Base-by-base conservation (phyloP, 2,113 vertebrate species). In the Eleginops maclovinus region DNA sequence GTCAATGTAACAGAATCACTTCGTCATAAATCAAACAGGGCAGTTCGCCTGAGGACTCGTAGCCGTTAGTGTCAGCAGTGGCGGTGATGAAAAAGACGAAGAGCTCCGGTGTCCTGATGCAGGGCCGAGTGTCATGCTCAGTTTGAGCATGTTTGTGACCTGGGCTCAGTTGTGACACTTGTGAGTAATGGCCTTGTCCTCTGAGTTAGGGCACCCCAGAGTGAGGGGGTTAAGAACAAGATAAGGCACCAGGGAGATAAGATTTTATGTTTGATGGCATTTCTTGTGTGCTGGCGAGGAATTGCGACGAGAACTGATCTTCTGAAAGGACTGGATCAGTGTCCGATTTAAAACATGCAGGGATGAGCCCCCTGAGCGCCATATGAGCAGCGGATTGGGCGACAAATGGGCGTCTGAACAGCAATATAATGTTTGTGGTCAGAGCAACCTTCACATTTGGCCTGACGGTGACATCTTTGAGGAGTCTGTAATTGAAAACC, bases 401-500 rank as follows among this genome's bases (percentile, higher is more conserved):
- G 73, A 84, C 75, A 82, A 71, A 86, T 73, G 49, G 40, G 59
- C 72, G 66, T 84, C 63, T 80, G 76, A 80, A 71, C 67, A 69
- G 56, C 59, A 79, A 75, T 75, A 54, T 83, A 72, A 79, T 64
- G 72, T 63, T 69, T 76, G 85, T 2, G 76, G 85, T 72, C 56
- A 55, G 64, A 59, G 76, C 64, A 89, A 82, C 75, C 89, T 80
- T 60, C 83, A 89, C 79, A 55, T 73, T 72, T 82, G 82, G 82
- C 62, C 26, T 72, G 44, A 84, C 65, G 90, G 28, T 85, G 87
- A 92, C 89, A 92, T 83, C 85, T 88, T 77, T 69, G 87, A 89
- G 81, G 83, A 40, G 60, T 80, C 56, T 84, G 85, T 90, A 92
- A 92, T 83, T 74, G 56, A 86, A 93, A 82, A 84, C 83, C 77